Evolutionary conservation across 2,113 vertebrate genomes (phyloP).

Genomic region (Numenius arquata): DNA sequence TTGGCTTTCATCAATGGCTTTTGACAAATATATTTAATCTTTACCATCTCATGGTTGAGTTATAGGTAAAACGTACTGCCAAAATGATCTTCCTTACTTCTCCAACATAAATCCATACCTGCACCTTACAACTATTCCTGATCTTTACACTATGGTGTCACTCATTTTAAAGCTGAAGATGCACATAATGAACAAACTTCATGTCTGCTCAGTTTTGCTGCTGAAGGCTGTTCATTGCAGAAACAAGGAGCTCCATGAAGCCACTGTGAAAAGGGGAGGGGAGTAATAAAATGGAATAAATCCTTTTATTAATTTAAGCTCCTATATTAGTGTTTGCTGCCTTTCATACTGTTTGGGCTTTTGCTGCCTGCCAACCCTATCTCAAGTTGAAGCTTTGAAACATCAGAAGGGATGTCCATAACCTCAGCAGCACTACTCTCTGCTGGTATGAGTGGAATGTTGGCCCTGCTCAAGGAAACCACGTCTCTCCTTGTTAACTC

Average conservation of each 20-base stretch:
- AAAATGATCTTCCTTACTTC: background rate
- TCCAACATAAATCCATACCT: background rate
- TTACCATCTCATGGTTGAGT: background rate
- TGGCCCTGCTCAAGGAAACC: background rate
- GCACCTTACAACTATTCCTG: accelerated
- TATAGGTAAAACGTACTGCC: background rate
- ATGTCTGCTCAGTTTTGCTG: background rate
- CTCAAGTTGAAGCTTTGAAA: slow-evolving; percentile 19
- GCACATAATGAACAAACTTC: background rate
- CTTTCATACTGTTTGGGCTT: background rate
- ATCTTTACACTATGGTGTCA: background rate
- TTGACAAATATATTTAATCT: background rate
- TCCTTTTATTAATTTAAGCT: background rate
- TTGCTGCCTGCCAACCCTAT: background rate
- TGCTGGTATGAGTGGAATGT: slow-evolving; percentile 36
- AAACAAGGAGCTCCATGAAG: background rate
- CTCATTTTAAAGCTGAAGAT: background rate
- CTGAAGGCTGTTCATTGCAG: background rate
- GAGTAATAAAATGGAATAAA: background rate
- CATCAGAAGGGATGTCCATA: slow-evolving; percentile 21
- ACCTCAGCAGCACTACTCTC: background rate
- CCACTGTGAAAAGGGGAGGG: background rate
- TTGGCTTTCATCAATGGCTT: background rate
- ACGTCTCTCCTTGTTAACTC: background rate
- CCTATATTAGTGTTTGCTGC: background rate